Percentiles rank a stretch among this genome's conserved stretches.
Evolutionary conservation across 2,113 vertebrate species (phyloP).

Genomic region (Urocitellus parryii): DNA sequence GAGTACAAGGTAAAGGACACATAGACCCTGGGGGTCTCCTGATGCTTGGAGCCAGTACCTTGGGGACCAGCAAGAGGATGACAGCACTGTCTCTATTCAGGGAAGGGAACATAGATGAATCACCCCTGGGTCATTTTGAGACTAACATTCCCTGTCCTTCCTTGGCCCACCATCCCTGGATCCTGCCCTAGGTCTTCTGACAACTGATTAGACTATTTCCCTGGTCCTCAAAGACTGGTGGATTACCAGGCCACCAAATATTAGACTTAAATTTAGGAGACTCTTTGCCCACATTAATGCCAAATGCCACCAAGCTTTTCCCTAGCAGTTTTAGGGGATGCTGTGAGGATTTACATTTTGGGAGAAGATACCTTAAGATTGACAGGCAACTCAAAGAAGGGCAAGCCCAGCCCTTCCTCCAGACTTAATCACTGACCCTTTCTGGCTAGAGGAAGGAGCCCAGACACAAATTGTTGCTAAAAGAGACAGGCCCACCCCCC

Average conservation of each 20-base stretch:
- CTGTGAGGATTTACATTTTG: background rate
- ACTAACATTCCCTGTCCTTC: background rate
- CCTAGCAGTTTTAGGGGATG: background rate
- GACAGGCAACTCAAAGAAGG: background rate
- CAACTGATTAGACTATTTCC: background rate
- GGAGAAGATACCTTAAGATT: background rate
- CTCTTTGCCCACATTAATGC: background rate
- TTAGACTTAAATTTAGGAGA: background rate
- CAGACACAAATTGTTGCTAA: background rate
- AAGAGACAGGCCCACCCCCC: background rate
- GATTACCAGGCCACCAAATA: background rate
- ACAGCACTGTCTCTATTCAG: background rate
- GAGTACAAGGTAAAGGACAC: constrained; percentile 95
- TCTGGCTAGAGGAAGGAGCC: background rate
- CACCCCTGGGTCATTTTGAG: background rate
- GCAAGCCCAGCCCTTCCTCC: background rate
- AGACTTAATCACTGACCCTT: background rate
- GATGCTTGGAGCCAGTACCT: constrained; percentile 20
- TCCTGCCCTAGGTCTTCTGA: background rate
- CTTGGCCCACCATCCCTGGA: background rate
- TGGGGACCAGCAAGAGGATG: constrained; percentile 50
- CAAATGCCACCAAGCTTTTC: background rate
- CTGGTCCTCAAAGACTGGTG: background rate
- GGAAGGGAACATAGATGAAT: background rate
- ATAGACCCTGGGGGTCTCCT: constrained; percentile 21